These are phyloP conservation scores for Seira ritae DNA, from an alignment of 2,888 invertebrate species.

Conservation along the genomic window DNA sequence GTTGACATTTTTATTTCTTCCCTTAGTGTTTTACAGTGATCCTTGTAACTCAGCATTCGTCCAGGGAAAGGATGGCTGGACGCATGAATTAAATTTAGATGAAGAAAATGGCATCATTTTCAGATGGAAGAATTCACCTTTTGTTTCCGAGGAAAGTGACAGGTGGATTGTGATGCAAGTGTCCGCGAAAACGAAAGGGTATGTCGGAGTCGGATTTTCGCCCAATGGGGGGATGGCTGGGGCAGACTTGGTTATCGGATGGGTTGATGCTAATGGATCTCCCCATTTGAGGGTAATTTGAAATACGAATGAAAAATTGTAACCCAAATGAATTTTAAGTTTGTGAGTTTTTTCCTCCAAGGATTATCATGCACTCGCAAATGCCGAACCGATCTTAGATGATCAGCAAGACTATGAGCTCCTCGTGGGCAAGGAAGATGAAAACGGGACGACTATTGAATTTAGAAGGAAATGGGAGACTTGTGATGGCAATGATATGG, in stretches of 20 bases:
- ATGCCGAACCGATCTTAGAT: constrained; percentile 73
- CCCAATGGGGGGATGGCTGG: constrained; percentile 75
- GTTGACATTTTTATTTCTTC: too few species aligned
- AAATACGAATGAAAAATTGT: background rate
- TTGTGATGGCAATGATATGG: constrained; percentile 74
- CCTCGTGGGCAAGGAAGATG: constrained; percentile 74
- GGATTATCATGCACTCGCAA: constrained; percentile 73
- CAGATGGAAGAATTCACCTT: constrained; percentile 37
- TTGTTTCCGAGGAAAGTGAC: background rate
- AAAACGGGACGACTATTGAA: constrained; percentile 74
- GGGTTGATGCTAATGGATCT: constrained; percentile 82
- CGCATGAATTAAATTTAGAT: constrained; percentile 43
- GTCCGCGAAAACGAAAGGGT: constrained; percentile 74
- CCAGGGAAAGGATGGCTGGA: constrained; percentile 38
- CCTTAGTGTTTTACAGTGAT: too few species aligned
- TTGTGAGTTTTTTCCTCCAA: constrained; percentile 37
- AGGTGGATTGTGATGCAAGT: constrained; percentile 56
- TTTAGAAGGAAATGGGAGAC: constrained; percentile 75
- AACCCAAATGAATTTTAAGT: too few species aligned
- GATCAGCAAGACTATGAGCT: constrained; percentile 74
- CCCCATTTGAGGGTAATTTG: constrained; percentile 65
- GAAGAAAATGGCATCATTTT: constrained; percentile 30
- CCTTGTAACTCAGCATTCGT: background rate
- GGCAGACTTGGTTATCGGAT: constrained; percentile 89
- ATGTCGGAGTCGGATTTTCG: constrained; percentile 76